Percentiles rank a stretch among this genome's conserved stretches.
phyloP scores from a whole-genome alignment of 2,888 invertebrate species.

The Caenorhabditis sinica region DNA sequence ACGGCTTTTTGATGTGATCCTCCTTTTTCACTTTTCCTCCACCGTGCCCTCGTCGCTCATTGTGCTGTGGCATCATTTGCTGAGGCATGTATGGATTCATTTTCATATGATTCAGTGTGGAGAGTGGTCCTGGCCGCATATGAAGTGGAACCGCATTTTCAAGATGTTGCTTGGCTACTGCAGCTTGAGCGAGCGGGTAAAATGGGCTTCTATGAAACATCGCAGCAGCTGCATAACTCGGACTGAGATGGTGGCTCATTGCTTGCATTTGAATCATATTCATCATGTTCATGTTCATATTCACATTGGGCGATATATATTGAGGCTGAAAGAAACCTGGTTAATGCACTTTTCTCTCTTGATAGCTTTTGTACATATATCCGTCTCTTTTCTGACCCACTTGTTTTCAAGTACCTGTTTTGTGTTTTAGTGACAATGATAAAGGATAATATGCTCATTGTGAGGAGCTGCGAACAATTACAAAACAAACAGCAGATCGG shows the following conservation, averaged over 20 bases:
- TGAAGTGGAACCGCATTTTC: conserved; percentile 62
- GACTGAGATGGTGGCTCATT: conserved; percentile 9
- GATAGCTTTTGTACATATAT: conserved; percentile 3
- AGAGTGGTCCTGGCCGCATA: conserved; percentile 69
- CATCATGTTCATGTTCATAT: conserved; percentile 1
- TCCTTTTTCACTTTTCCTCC: conserved; percentile 73
- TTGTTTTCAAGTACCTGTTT: conserved; percentile 25
- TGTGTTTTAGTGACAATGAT: conserved; percentile 23
- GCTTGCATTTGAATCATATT: conserved; percentile 47
- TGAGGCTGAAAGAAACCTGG: conserved; percentile 17
- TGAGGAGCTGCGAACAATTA: conserved; percentile 37
- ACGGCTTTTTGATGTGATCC: conserved; percentile 89
- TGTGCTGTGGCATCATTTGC: conserved; percentile 42
- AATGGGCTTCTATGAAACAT: conserved; percentile 68
- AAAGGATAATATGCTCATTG: not conserved
- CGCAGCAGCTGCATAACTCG: not conserved
- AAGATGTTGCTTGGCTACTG: conserved; percentile 50
- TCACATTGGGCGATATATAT: conserved; percentile 60
- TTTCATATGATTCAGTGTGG: conserved; percentile 71
- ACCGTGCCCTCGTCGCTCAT: conserved; percentile 38
- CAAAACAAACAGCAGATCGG: conserved; percentile 23
- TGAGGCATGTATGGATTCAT: conserved; percentile 51
- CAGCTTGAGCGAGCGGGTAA: conserved; percentile 59
- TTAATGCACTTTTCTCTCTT: not conserved
- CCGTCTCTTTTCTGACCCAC: conserved; percentile 11